Base-by-base conservation (phyloP, 30 jellyfish, hydroid and myxozoan genomes). In the Phacellophora camtschatica region DNA sequence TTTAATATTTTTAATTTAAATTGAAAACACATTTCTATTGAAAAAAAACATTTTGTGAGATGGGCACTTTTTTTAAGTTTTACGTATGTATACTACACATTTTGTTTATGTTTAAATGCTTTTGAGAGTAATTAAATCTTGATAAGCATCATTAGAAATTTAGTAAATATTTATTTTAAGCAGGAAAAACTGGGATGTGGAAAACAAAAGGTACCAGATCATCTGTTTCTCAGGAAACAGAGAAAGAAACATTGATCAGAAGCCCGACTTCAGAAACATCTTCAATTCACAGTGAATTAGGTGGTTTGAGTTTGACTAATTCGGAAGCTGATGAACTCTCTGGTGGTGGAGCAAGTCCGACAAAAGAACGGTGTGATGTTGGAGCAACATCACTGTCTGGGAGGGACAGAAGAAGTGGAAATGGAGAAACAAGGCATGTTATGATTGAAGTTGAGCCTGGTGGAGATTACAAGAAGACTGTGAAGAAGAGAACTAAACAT, bases 401-500 rank as follows among this genome's bases (percentile, higher is more conserved):
- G 18, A 84, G 64, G 37, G 98, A 90, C 7, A 90, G 72, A 66
- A 90, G 78, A 54, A 77, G 93, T 41, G 93, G 88, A 11, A 84
- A 84, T 16, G 94, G 82, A 24, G 94, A 79, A 13, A 62, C 88
- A 9, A 88, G 66, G 56, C 95, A 77, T 2, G 99, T 93, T 39
- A 72, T 66, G 65, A 82, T 93, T 24, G 99, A 93, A 66, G 96
- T 93, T 15, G 87, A 86, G 57, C 97, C 95, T 27, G 96, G 95
- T 27, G 90, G 71, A 11, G 81, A 31, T 46, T 53, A 49, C 39
- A 80, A 93, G 35, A 51, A 67, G 42, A 69, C 87, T 7, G 75
- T 72, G 36, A 90, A 84, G 83, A 85, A 85, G 54, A 73, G 74
- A 42, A 78, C 93, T 27, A 93, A 93, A 71, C 96, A 85, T 37